Evolutionary conservation across 2,888 invertebrate genomes (phyloP).

Genomic region (Drosophila tanythrix): DNA sequence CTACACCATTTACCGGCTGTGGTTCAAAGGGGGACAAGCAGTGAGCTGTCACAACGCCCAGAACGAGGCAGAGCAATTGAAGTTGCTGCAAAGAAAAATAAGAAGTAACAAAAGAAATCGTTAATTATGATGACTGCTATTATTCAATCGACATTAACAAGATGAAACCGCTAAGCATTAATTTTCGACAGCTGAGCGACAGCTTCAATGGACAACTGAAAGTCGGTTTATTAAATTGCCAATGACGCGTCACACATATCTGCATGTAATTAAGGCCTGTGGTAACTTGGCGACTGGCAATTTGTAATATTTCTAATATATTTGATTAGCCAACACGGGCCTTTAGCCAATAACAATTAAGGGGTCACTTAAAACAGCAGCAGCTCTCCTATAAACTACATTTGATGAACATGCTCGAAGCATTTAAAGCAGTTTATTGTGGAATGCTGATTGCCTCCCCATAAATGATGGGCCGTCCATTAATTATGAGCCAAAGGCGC

Average conservation of each 20-base stretch:
- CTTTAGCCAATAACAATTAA: slow-evolving; percentile 16
- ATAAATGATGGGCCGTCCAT: slow-evolving; percentile 49
- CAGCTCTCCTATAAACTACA: slow-evolving; percentile 32
- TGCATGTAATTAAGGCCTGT: slow-evolving; percentile 47
- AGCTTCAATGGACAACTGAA: slow-evolving; percentile 20
- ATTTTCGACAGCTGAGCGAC: slow-evolving; percentile 41
- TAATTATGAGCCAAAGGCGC: slow-evolving; percentile 56
- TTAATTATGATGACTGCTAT: slow-evolving; percentile 7
- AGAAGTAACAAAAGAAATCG: slow-evolving; percentile 17
- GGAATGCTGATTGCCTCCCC: slow-evolving; percentile 44
- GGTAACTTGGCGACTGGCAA: slow-evolving; percentile 32
- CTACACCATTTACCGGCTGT: slow-evolving; percentile 23
- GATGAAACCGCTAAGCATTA: slow-evolving; percentile 33
- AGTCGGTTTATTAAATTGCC: slow-evolving; percentile 16
- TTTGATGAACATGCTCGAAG: slow-evolving; percentile 38
- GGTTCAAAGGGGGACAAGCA: slow-evolving; percentile 48
- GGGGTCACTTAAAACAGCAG: slow-evolving; percentile 29
- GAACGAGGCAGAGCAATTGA: slow-evolving; percentile 57
- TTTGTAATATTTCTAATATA: slow-evolving; percentile 18
- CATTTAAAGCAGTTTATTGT: slow-evolving; percentile 32
- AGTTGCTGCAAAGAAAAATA: slow-evolving; percentile 61
- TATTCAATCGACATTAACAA: slow-evolving; percentile 14
- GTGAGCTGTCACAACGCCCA: slow-evolving; percentile 51
- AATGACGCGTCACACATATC: slow-evolving; percentile 39
- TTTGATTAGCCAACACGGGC: slow-evolving; percentile 26